phyloP scores from a whole-genome alignment of 23 tunicate genomes.

The Diplosoma virens region DNA sequence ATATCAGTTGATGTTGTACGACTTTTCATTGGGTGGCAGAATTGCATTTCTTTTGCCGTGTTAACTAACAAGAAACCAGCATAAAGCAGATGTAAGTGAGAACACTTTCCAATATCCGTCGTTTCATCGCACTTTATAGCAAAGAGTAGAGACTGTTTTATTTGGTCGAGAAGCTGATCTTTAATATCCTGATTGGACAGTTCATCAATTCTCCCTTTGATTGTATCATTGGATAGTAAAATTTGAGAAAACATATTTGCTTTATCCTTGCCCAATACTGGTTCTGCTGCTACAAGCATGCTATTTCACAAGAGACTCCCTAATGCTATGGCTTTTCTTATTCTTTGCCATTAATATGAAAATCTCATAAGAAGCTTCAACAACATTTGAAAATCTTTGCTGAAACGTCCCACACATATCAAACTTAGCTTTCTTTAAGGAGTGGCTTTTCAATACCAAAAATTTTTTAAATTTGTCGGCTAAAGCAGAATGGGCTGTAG shows the following conservation, averaged over 20 bases:
- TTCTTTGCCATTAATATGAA: conserved; percentile 10
- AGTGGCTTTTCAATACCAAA: too few relatives aligned
- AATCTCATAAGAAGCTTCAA: too few relatives aligned
- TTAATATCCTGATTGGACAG: conserved; percentile 39
- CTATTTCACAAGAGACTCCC: conserved; percentile 35
- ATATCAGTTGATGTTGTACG: conserved; percentile 36
- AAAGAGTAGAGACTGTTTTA: conserved; percentile 28
- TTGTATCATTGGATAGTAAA: conserved; percentile 35
- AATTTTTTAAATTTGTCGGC: too few relatives aligned
- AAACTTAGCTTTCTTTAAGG: too few relatives aligned
- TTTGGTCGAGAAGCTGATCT: conserved; percentile 39
- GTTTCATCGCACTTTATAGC: conserved; percentile 33
- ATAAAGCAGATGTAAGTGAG: conserved; percentile 29
- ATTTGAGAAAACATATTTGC: conserved; percentile 48
- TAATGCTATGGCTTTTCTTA: conserved; percentile 31
- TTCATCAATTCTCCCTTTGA: conserved; percentile 37
- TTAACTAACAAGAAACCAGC: conserved; percentile 35
- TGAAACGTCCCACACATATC: too few relatives aligned
- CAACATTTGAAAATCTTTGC: too few relatives aligned
- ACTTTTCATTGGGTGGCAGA: conserved; percentile 35
- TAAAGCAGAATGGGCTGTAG: too few relatives aligned
- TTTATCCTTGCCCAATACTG: conserved; percentile 48
- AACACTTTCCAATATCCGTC: conserved; percentile 26
- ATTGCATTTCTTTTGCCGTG: conserved; percentile 27
- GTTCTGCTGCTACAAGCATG: conserved; percentile 44